Conservation (phyloP, 2,797 vertebrate species). For the Phrynocephalus forsythii region DNA sequence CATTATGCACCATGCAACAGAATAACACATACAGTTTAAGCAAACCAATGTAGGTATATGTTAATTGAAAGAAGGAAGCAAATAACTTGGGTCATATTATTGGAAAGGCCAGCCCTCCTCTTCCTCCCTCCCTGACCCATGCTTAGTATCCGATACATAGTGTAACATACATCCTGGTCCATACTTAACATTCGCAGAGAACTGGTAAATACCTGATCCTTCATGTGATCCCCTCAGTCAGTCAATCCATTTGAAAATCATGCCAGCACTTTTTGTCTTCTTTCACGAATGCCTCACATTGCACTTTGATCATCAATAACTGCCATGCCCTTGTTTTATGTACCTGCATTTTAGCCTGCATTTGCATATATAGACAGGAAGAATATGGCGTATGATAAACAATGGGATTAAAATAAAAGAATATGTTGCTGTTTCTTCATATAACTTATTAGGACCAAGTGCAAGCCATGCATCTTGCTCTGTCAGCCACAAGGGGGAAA, state of each 20-base stretch:
- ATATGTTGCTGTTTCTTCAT: conserved; percentile 16
- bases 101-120: background rate
- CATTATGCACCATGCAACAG: background rate
- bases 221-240: background rate
- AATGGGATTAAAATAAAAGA: conserved; percentile 36
- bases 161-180: background rate
- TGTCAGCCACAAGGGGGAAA: background rate
- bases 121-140: too few species aligned
- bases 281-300: background rate
- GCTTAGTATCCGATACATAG: too few species aligned
- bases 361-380: conserved; percentile 7
- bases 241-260: background rate
- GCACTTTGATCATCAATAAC: conserved; percentile 5
- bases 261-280: background rate
- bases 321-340: conserved; percentile 7
- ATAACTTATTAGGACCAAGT: background rate
- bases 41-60: background rate
- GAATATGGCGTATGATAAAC: conserved; percentile 9
- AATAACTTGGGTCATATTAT: background rate
- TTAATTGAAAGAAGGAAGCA: background rate
- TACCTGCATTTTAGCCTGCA: conserved; percentile 33
- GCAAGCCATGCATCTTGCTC: background rate
- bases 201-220: background rate
- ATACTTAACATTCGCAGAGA: background rate
- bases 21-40: too few species aligned